A percentile compares a stretch with the other conserved stretches of the same genome.
These are phyloP conservation scores for Ornithoptera alexandrae DNA, from an alignment of 2,888 invertebrate genomes.

Conservation along the genomic window DNA sequence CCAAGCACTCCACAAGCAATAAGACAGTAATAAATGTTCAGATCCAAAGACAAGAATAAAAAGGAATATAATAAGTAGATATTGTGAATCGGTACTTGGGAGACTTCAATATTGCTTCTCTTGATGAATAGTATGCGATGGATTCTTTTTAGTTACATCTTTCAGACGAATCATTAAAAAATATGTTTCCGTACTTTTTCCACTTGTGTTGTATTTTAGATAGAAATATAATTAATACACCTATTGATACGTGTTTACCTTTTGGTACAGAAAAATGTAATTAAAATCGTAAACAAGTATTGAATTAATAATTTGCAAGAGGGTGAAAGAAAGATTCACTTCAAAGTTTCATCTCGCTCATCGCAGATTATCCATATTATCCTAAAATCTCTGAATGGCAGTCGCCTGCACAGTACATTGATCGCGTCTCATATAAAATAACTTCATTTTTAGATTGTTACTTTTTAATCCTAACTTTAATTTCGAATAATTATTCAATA, in stretches of 20 bases:
- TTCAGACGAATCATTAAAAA: conserved; percentile 11
- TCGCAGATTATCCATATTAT: conserved; percentile 73
- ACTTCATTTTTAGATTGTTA: conserved; percentile 60
- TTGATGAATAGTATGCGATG: conserved; percentile 39
- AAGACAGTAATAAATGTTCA: conserved; percentile 79
- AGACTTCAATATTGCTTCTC: conserved; percentile 68
- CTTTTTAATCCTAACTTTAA: conserved; percentile 56
- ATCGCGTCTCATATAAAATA: conserved; percentile 63
- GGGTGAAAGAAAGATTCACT: conserved; percentile 59
- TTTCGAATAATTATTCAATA: conserved; percentile 52
- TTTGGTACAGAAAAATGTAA: conserved; percentile 38
- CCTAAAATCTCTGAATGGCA: conserved; percentile 67
- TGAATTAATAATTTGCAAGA: conserved; percentile 69
- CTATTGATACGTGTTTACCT: background rate
- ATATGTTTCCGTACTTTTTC: conserved; percentile 2
- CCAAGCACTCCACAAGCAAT: conserved; percentile 73
- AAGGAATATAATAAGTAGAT: conserved; percentile 73
- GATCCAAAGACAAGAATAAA: conserved; percentile 70
- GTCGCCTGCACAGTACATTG: conserved; percentile 55
- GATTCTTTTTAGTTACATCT: conserved; percentile 17
- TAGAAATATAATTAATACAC: background rate
- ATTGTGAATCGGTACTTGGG: conserved; percentile 66
- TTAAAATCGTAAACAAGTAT: conserved; percentile 56
- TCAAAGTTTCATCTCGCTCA: conserved; percentile 64
- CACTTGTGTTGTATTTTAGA: background rate